A percentile compares a stretch with the other conserved stretches of the same genome.
Evolutionary conservation across 2,888 invertebrate genomes (phyloP).

Genomic region (Sturmia bella): DNA sequence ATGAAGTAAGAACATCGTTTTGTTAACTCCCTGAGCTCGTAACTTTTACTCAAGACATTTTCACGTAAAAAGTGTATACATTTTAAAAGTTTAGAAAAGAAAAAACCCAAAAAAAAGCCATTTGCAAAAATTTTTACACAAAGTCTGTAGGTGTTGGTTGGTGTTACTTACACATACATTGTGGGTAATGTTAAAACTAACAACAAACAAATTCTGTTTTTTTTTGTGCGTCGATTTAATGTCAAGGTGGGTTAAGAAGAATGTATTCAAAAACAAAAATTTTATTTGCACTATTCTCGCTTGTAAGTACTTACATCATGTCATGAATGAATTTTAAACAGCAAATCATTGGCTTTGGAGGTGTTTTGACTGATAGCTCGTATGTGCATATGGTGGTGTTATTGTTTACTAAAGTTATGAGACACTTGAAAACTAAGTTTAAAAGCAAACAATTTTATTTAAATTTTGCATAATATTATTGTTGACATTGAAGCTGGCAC

Average conservation of each 20-base stretch:
- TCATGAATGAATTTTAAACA: constrained; percentile 33
- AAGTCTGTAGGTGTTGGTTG: constrained; percentile 62
- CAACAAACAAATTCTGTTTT: constrained; percentile 47
- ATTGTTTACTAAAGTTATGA: constrained; percentile 61
- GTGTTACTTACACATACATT: constrained; percentile 48
- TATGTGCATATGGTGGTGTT: constrained; percentile 5
- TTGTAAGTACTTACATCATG: constrained; percentile 20
- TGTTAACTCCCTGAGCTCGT: constrained; percentile 60
- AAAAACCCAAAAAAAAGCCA: constrained; percentile 46
- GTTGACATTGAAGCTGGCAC: constrained; percentile 16
- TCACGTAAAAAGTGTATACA: constrained; percentile 31
- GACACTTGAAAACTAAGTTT: constrained; percentile 63
- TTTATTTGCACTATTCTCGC: constrained; percentile 18
- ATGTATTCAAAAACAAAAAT: constrained; percentile 64
- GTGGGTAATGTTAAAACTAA: constrained; percentile 62
- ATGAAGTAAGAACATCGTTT: not conserved
- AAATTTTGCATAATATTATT: constrained; percentile 52
- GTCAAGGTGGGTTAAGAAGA: constrained; percentile 76
- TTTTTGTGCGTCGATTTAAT: constrained; percentile 75
- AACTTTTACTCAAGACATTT: constrained; percentile 69
- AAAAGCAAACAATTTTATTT: constrained; percentile 61
- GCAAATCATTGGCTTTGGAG: constrained; percentile 42
- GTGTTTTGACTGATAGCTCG: constrained; percentile 19
- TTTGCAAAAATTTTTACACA: constrained; percentile 47
- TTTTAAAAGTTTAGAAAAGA: constrained; percentile 32